These are phyloP conservation scores for Sminthurides aquaticus DNA, from an alignment of 2,888 invertebrate genomes.

Conservation along the genomic window DNA sequence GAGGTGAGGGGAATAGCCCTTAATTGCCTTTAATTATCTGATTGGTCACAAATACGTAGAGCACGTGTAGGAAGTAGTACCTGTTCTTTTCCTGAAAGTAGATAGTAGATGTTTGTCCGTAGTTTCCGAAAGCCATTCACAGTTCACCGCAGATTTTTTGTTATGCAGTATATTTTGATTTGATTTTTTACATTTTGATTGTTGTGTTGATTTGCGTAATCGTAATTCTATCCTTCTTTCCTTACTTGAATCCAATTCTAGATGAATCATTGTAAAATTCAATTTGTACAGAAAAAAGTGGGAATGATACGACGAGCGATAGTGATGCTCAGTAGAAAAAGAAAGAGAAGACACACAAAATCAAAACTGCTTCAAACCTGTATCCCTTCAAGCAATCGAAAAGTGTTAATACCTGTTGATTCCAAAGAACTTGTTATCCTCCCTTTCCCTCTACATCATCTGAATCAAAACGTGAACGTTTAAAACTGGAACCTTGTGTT, in stretches of 20 bases:
- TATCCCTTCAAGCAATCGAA: conserved; percentile 1
- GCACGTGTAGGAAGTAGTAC: neutral
- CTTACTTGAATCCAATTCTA: conserved; percentile 20
- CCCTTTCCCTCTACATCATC: neutral
- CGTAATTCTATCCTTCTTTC: too few relatives aligned
- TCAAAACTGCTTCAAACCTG: conserved; percentile 7
- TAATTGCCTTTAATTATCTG: conserved; percentile 6
- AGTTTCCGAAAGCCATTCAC: conserved; percentile 5
- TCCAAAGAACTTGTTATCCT: neutral
- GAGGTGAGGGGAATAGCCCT: conserved; percentile 59
- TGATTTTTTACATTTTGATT: neutral
- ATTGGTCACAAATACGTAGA: neutral
- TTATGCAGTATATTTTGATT: neutral
- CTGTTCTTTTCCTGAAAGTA: neutral
- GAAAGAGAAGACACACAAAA: conserved; percentile 15
- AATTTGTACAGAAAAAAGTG: conserved; percentile 44
- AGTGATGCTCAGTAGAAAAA: conserved; percentile 44
- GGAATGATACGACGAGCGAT: conserved; percentile 45
- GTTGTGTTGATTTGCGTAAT: too few relatives aligned
- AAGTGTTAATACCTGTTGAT: neutral
- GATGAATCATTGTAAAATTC: conserved; percentile 24
- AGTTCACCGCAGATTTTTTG: neutral
- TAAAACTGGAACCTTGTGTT: neutral
- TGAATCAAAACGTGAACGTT: neutral
- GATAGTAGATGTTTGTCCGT: neutral